Evolutionary conservation across 30 jellyfish, hydroid and myxozoan genomes (phyloP).

Genomic region (Cassiopea xamachana): DNA sequence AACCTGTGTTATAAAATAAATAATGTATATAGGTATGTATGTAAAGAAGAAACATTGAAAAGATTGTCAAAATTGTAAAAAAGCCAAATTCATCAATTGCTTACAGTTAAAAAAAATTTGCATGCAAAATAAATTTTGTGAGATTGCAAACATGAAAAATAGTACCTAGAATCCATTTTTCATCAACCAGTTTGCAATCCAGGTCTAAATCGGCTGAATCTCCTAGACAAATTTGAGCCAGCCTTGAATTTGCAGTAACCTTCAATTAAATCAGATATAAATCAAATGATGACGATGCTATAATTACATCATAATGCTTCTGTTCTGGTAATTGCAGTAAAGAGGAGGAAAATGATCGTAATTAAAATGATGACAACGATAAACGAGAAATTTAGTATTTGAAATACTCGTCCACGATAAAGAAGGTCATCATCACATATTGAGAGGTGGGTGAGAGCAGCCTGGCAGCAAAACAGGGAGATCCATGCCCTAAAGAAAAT

Average conservation of each 20-base stretch:
- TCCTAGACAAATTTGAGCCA: slow-evolving; percentile 56
- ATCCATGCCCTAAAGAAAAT: too few species aligned
- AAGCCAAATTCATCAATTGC: too few species aligned
- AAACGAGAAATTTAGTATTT: too few species aligned
- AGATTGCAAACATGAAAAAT: not conserved
- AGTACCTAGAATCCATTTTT: slow-evolving; percentile 66
- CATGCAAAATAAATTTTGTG: not conserved
- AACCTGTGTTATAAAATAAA: too few species aligned
- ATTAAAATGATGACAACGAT: not conserved
- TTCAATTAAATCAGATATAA: slow-evolving; percentile 1
- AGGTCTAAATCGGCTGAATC: not conserved
- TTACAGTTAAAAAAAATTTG: not conserved
- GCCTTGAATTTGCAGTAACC: slow-evolving; percentile 44
- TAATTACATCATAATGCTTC: not conserved
- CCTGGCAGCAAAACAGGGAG: too few species aligned
- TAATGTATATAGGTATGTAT: too few species aligned
- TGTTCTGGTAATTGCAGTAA: too few species aligned
- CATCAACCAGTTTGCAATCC: slow-evolving; percentile 33
- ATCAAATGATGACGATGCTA: not conserved
- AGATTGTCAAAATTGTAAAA: too few species aligned
- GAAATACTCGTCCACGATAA: too few species aligned
- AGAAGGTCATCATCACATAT: too few species aligned
- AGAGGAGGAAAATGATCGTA: not conserved
- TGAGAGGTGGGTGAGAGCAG: too few species aligned
- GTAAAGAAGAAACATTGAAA: too few species aligned